These are phyloP conservation scores for Zosterops hypoxanthus DNA, from an alignment of 2,113 vertebrate species.

Conservation along the genomic window DNA sequence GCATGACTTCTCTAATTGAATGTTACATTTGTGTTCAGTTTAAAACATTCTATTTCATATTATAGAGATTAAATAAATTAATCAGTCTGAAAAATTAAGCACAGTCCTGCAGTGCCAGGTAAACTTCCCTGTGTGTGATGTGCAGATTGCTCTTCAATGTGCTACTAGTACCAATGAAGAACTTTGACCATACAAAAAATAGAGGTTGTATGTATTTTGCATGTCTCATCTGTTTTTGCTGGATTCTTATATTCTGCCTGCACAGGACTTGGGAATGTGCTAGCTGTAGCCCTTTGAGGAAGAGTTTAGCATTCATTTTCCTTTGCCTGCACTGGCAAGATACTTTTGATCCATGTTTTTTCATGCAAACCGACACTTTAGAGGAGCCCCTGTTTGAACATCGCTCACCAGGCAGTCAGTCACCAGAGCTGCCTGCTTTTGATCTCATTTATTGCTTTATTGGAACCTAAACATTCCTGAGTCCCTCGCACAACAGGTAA, in stretches of 20 bases:
- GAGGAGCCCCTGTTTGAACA: background rate
- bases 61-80: constrained; percentile 47
- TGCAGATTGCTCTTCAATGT: background rate
- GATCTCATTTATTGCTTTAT: background rate
- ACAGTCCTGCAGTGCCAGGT: constrained; percentile 22
- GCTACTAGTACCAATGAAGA: constrained; percentile 37
- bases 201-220: background rate
- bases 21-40: constrained; percentile 40
- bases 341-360: background rate
- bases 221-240: background rate
- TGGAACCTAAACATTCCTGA: background rate
- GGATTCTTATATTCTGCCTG: background rate
- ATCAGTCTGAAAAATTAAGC: constrained; percentile 26
- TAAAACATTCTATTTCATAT: constrained; percentile 47
- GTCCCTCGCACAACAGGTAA: background rate
- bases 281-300: background rate
- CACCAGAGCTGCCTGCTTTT: background rate
- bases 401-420: background rate
- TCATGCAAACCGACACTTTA: background rate
- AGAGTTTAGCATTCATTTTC: background rate
- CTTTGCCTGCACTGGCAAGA: background rate
- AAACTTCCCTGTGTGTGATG: background rate
- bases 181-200: background rate
- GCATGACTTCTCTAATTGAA: constrained; percentile 51
- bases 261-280: background rate